Percentiles rank a stretch among this genome's conserved stretches.
phyloP scores from a whole-genome alignment of 2,888 invertebrate genomes.

The Odontocolon sp. region DNA sequence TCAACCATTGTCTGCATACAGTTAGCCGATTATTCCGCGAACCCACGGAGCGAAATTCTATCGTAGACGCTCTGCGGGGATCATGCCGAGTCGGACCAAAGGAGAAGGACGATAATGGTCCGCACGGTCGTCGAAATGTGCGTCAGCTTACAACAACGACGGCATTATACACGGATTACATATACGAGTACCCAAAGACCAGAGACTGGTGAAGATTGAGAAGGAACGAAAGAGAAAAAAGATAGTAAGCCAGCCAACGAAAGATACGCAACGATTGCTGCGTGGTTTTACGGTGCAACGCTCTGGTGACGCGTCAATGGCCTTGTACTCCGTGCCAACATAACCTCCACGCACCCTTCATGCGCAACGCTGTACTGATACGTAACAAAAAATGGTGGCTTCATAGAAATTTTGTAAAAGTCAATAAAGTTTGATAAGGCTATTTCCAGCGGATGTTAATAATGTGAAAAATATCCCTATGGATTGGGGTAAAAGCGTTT shows the following conservation, averaged over 20 bases:
- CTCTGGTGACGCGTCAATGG: slow-evolving; percentile 68
- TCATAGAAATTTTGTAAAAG: too few relatives aligned
- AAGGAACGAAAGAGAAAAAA: slow-evolving; percentile 40
- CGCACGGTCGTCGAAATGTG: neutral
- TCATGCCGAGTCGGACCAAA: slow-evolving; percentile 20
- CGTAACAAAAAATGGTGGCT: too few relatives aligned
- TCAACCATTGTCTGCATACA: slow-evolving; percentile 76
- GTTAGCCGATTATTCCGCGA: slow-evolving; percentile 72
- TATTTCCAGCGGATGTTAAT: too few relatives aligned
- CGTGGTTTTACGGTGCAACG: slow-evolving; percentile 63
- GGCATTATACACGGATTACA: slow-evolving; percentile 19
- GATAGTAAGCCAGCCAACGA: slow-evolving; percentile 40
- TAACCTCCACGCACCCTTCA: too few relatives aligned
- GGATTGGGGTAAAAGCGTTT: too few relatives aligned
- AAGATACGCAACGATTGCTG: slow-evolving; percentile 51
- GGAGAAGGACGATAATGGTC: slow-evolving; percentile 19
- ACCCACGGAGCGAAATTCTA: slow-evolving; percentile 37
- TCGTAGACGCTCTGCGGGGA: slow-evolving; percentile 45
- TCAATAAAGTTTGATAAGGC: too few relatives aligned
- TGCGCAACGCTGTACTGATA: too few relatives aligned
- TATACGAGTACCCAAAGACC: neutral
- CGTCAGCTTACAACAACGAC: slow-evolving; percentile 24
- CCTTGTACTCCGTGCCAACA: slow-evolving; percentile 60
- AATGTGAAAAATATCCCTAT: too few relatives aligned
- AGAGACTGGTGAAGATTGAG: slow-evolving; percentile 1